These are phyloP conservation scores for Siniperca obscura DNA, from an alignment of 2,797 vertebrate species.

Conservation along the genomic window DNA sequence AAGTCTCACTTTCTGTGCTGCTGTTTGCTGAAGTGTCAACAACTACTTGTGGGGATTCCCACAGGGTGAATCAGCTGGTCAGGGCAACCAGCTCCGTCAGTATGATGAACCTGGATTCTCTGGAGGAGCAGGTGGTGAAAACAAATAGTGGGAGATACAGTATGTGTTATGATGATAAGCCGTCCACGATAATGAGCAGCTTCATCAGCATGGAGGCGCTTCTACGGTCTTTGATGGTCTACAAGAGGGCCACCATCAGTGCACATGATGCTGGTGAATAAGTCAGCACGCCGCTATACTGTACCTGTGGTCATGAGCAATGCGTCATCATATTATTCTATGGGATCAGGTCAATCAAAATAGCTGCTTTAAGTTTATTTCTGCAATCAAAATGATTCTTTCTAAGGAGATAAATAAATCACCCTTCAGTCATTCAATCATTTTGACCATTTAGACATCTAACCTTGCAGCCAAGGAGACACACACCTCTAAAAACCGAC, in stretches of 20 bases:
- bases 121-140: constrained; percentile 27
- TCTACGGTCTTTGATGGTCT: background rate
- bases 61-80: constrained; percentile 40
- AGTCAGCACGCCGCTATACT: background rate
- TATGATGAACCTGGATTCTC: constrained; percentile 20
- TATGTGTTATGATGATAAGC: constrained; percentile 23
- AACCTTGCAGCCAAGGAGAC: background rate
- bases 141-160: constrained; percentile 26
- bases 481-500: background rate
- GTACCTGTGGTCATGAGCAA: background rate
- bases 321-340: background rate
- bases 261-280: background rate
- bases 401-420: background rate
- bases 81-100: constrained; percentile 17
- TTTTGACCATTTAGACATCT: background rate
- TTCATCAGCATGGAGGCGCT: constrained; percentile 18
- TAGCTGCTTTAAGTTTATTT: background rate
- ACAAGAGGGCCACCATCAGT: background rate
- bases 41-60: constrained; percentile 19
- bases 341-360: background rate
- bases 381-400: background rate
- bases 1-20: constrained; percentile 11
- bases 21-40: constrained; percentile 27
- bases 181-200: constrained; percentile 4
- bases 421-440: no score